Conservation (phyloP, 2,797 vertebrate genomes). For the Cossypha dichroa region DNA sequence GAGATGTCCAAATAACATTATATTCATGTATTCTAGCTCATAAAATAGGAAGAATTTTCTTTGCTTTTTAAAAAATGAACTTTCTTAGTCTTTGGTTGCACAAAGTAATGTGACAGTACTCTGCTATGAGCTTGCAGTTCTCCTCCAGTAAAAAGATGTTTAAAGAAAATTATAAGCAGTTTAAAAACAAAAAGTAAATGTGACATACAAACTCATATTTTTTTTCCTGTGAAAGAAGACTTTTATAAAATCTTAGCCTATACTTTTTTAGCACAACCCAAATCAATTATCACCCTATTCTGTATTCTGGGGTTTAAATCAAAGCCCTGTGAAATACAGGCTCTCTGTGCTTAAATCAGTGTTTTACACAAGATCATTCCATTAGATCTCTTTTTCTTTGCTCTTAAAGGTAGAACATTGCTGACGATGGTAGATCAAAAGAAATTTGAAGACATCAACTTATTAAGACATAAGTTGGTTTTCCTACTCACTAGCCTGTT, state of each 20-base stretch:
- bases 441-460: background rate
- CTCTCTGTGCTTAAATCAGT: background rate
- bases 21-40: background rate
- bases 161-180: background rate
- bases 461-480: background rate
- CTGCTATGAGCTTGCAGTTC: background rate
- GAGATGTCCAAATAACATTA: background rate
- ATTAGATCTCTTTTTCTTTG: background rate
- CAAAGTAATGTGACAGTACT: background rate
- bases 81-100: background rate
- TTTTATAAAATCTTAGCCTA: background rate
- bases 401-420: background rate
- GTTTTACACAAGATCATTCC: background rate
- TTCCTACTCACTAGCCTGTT: background rate
- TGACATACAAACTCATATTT: rapidly evolving
- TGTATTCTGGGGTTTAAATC: background rate
- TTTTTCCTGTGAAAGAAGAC: background rate
- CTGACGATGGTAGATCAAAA: background rate
- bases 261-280: background rate
- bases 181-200: background rate
- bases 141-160: background rate
- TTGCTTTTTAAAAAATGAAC: background rate
- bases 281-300: background rate
- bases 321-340: background rate
- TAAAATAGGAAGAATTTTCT: background rate